Base-by-base conservation (phyloP, 2,888 invertebrate genomes). In the Adelphocoris suturalis region DNA sequence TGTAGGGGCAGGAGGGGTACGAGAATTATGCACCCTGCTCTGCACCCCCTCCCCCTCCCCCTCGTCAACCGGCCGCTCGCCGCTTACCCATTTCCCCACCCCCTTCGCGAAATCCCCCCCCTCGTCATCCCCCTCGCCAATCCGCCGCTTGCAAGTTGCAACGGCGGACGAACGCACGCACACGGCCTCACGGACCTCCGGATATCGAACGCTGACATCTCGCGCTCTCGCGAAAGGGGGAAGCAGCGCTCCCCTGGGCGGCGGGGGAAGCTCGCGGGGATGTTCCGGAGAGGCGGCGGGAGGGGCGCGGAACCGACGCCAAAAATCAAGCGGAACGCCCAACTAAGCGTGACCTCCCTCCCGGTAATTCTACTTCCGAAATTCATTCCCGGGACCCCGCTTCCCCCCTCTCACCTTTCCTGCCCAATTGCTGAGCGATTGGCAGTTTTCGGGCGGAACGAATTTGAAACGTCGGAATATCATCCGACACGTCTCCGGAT, bases 171-270 rank as follows among this genome's bases (percentile, higher is more conserved):
- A 52, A 57, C 88, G 88, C 78, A 81, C 88, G 55, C 88, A 52
- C 78, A 88, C 88, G 28, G 11, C 68, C 68, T 27, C 68, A 86
- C 75, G 86, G 48, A 48, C 48, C 75, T 68, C 80, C 52, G 80
- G 88, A 88, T 88, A 88, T 88, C 88, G 88, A 88, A 88, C 88
- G 88, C 88, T 88, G 88, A 88, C 88, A 88, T 88, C 88, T 88
- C 86, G 88, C 55, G 88, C 37, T 46, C 23, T 9, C 75, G 88
- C 55, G 80, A 78, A 46, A 46, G 88, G 61, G 28, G 37, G 80
- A 23, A 19, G 12, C 68, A 37, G 76, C 46, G 57, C n/a, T n/a
- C 28, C 16, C 27, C 1, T 23, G 48, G 76, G 52, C 19, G 47
- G 19, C 48, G 46, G 76, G n/a, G n/a, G 80, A 23, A 46, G 48